Conservation (phyloP, 2,888 invertebrate species). For the Onchidella celtica region DNA sequence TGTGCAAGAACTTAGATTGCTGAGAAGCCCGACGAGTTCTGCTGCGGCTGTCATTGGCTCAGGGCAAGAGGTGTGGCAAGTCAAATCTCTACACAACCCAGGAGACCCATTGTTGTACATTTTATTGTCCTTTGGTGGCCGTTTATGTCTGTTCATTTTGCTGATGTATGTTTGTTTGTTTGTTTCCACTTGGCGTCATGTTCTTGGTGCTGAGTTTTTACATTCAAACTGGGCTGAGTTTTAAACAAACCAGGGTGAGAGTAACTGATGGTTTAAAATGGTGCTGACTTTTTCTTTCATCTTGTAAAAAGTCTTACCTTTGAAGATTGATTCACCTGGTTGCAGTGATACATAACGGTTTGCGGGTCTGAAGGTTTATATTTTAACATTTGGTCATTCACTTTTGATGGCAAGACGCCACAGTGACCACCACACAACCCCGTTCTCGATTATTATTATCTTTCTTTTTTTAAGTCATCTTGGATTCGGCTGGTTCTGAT, state of each 20-base stretch:
- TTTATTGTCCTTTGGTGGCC: background rate
- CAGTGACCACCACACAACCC: background rate
- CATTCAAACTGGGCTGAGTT: background rate
- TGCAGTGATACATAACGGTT: background rate
- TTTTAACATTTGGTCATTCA: background rate
- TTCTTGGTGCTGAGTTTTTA: background rate
- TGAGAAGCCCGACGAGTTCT: background rate
- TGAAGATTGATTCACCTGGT: background rate
- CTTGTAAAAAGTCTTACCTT: too few relatives aligned
- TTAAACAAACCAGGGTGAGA: background rate
- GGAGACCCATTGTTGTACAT: background rate
- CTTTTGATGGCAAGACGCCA: background rate
- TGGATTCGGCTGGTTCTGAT: background rate
- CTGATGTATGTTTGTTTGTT: background rate
- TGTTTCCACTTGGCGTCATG: background rate
- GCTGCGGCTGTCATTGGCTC: background rate
- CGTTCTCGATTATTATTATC: background rate
- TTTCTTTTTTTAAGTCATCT: background rate
- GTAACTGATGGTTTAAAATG: background rate
- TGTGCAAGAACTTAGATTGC: background rate
- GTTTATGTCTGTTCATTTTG: background rate
- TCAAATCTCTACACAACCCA: background rate
- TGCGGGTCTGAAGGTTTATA: background rate
- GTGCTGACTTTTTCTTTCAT: background rate
- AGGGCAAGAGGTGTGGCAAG: background rate